These are phyloP conservation scores for Mesaphorura yosii DNA, from an alignment of 1,140 invertebrate species.

Conservation along the genomic window DNA sequence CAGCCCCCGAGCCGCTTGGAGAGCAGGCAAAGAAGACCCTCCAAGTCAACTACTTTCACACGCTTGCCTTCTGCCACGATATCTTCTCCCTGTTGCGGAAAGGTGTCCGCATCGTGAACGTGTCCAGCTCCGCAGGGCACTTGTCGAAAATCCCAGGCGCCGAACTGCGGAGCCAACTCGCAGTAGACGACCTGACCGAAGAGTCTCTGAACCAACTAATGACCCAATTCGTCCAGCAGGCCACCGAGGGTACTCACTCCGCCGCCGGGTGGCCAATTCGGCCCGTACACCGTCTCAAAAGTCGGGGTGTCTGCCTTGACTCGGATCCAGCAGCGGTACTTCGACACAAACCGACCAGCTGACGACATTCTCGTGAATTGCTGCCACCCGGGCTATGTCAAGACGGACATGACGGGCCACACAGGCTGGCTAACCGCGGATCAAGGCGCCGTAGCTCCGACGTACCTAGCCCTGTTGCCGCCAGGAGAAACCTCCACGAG, in stretches of 20 bases:
- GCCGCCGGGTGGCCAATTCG: conserved; percentile 55
- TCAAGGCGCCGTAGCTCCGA: conserved; percentile 5
- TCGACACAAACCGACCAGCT: conserved; percentile 15
- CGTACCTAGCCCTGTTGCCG: conserved; percentile 7
- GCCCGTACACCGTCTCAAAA: conserved; percentile 56
- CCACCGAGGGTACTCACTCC: no score
- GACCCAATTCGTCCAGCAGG: no score
- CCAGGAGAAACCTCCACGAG: no score
- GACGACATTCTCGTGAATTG: conserved; percentile 53
- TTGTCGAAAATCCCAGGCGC: no score
- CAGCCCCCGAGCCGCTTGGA: conserved; percentile 48
- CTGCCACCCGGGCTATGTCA: conserved; percentile 44
- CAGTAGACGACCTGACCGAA: no score
- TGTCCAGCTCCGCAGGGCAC: no score
- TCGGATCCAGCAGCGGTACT: not conserved
- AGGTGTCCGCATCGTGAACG: conserved; percentile 58
- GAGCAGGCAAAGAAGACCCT: conserved; percentile 59
- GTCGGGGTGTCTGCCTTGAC: conserved; percentile 43
- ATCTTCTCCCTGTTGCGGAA: conserved; percentile 56
- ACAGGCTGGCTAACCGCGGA: conserved; percentile 6
- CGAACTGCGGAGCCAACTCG: no score
- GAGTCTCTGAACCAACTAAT: no score
- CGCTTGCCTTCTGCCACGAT: conserved; percentile 48
- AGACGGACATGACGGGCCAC: conserved; percentile 18
- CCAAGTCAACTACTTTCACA: conserved; percentile 54